Conservation (phyloP, 92 coral and sea anemone species). For the Zoanthus sociatus region DNA sequence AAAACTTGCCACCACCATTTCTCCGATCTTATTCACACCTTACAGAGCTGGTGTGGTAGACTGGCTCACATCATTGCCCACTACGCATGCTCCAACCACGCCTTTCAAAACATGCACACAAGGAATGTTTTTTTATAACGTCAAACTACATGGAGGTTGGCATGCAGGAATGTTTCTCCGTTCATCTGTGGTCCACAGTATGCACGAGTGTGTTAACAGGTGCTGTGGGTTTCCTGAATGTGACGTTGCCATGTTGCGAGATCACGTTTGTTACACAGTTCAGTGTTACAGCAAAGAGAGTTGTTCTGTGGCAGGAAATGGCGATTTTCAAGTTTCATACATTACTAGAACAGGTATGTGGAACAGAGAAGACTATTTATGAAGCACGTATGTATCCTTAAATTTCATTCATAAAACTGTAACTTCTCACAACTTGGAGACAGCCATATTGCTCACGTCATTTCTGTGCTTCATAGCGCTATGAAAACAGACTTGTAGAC, state of each 20-base stretch:
- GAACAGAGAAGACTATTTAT: neutral
- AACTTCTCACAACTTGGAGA: no score
- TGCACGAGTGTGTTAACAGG: conserved; percentile 81
- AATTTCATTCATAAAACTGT: no score
- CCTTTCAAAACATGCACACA: conserved; percentile 72
- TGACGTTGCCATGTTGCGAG: conserved; percentile 83
- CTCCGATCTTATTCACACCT: conserved; percentile 38
- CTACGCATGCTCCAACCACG: conserved; percentile 52
- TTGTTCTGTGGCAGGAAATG: conserved; percentile 86
- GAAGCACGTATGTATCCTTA: no score
- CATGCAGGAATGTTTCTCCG: conserved; percentile 79
- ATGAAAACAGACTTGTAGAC: no score
- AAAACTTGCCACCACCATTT: conserved; percentile 38
- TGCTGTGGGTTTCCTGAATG: conserved; percentile 86
- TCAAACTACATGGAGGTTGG: conserved; percentile 84
- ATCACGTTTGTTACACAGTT: conserved; percentile 75
- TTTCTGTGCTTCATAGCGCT: no score
- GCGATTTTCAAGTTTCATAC: conserved; percentile 79
- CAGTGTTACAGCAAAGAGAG: conserved; percentile 73
- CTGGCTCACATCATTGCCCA: conserved; percentile 37
- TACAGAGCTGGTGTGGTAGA: conserved; percentile 58
- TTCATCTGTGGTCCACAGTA: conserved; percentile 51
- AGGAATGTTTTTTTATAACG: conserved; percentile 89
- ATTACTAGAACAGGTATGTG: conserved; percentile 77
- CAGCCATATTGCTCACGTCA: no score